Evolutionary conservation across 1,140 invertebrate genomes (phyloP).

Genomic region (Aphelinus certus): DNA sequence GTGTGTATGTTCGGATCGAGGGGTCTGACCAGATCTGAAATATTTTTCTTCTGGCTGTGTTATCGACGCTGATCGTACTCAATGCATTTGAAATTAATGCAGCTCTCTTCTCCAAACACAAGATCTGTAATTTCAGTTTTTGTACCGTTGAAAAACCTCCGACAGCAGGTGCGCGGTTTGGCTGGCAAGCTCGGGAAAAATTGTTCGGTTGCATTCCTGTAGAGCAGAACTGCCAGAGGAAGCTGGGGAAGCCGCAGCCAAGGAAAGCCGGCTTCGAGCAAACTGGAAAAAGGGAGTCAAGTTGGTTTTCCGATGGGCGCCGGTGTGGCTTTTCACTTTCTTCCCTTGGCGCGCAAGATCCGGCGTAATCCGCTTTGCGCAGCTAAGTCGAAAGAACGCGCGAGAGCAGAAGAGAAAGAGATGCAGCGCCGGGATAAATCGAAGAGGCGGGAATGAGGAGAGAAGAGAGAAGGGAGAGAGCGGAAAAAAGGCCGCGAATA

Average conservation of each 20-base stretch:
- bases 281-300: constrained; percentile 25
- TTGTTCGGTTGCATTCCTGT: constrained; percentile 8
- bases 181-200: constrained; percentile 2
- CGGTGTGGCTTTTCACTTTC: constrained; percentile 41
- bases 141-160: too few relatives aligned
- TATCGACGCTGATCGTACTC: too few relatives aligned
- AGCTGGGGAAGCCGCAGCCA: background rate
- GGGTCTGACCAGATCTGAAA: too few relatives aligned
- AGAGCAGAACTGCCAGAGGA: background rate
- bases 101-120: too few relatives aligned
- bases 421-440: constrained; percentile 6
- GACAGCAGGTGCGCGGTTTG: too few relatives aligned
- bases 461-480: background rate
- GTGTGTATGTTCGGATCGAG: too few relatives aligned
- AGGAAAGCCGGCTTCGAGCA: background rate
- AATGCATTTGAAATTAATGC: too few relatives aligned
- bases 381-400: constrained; percentile 17
- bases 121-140: too few relatives aligned
- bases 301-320: constrained; percentile 23
- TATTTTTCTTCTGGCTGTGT: too few relatives aligned
- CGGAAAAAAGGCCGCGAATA: too few relatives aligned
- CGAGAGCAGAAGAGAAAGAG: constrained; percentile 6
- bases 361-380: constrained; percentile 35
- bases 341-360: constrained; percentile 32
- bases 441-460: constrained; percentile 17